Percentiles rank a stretch among this genome's conserved stretches.
phyloP scores from a whole-genome alignment of 1,140 invertebrate genomes.

The Pentalonia nigronervosa region DNA sequence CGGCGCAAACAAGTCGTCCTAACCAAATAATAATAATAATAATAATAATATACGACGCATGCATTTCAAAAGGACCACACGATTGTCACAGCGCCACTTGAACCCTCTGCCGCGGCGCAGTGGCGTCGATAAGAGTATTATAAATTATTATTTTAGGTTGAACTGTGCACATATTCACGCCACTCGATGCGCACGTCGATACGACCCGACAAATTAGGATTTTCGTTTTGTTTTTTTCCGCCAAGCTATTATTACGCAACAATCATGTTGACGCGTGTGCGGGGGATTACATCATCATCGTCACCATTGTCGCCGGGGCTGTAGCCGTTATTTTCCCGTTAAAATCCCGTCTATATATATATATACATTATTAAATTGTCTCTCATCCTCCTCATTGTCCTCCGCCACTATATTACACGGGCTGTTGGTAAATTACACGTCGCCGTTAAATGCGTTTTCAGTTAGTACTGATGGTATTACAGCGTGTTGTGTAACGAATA shows the following conservation, averaged over 20 bases:
- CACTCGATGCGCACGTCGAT: too few relatives aligned
- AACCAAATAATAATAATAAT: background rate
- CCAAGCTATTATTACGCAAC: background rate
- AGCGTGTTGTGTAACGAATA: background rate
- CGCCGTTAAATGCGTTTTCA: background rate
- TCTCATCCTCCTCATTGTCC: background rate
- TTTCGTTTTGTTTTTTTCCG: background rate
- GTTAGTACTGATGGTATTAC: background rate
- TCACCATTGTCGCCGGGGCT: background rate
- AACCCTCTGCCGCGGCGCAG: background rate
- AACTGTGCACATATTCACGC: background rate
- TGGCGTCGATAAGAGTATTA: slow-evolving; percentile 1
- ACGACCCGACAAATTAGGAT: background rate
- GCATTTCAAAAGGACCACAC: background rate
- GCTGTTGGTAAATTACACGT: background rate
- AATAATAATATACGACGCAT: background rate
- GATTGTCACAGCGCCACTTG: slow-evolving; percentile 4
- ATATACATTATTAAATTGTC: background rate
- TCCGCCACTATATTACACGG: background rate
- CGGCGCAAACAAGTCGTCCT: background rate
- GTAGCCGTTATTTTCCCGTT: background rate
- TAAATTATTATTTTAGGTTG: background rate
- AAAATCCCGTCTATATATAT: background rate
- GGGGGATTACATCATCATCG: background rate
- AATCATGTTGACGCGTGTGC: background rate